phyloP scores from a whole-genome alignment of 2,888 invertebrate species.

The Odiellus spinosus region DNA sequence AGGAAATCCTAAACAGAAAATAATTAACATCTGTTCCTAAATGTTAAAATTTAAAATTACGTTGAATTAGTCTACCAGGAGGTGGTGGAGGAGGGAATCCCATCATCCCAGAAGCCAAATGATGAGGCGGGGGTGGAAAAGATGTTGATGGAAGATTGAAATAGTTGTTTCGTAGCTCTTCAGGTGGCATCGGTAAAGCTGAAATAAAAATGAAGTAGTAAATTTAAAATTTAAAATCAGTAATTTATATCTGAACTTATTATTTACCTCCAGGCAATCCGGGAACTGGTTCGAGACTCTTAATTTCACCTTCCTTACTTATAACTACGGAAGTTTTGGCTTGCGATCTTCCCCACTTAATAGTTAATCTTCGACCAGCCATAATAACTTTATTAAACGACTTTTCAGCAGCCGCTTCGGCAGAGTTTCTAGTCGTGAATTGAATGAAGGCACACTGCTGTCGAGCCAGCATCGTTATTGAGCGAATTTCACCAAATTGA shows the following conservation, averaged over 20 bases:
- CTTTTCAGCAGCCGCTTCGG: conserved; percentile 85
- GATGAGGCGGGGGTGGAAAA: conserved; percentile 15
- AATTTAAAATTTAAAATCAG: background rate
- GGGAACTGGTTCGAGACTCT: conserved; percentile 50
- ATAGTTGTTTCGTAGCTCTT: conserved; percentile 42
- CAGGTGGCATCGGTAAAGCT: conserved; percentile 45
- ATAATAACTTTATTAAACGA: conserved; percentile 82
- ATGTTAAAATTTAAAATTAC: too few relatives aligned
- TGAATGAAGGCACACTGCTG: conserved; percentile 92
- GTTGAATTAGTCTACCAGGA: background rate
- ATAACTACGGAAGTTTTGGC: conserved; percentile 40
- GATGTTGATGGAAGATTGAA: conserved; percentile 37
- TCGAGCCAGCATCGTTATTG: conserved; percentile 73
- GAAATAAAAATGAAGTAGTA: conserved; percentile 11
- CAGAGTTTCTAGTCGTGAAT: conserved; percentile 73
- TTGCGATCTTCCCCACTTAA: conserved; percentile 97
- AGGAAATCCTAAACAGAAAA: conserved; percentile 11
- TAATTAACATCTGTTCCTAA: too few relatives aligned
- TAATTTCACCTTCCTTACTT: conserved; percentile 17
- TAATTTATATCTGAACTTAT: background rate
- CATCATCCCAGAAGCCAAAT: background rate
- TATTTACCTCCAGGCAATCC: conserved; percentile 46
- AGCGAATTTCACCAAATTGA: conserved; percentile 94
- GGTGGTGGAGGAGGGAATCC: background rate
- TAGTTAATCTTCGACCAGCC: conserved; percentile 75